These are phyloP conservation scores for Macropis europaea DNA, from an alignment of 2,888 invertebrate genomes.

Conservation along the genomic window DNA sequence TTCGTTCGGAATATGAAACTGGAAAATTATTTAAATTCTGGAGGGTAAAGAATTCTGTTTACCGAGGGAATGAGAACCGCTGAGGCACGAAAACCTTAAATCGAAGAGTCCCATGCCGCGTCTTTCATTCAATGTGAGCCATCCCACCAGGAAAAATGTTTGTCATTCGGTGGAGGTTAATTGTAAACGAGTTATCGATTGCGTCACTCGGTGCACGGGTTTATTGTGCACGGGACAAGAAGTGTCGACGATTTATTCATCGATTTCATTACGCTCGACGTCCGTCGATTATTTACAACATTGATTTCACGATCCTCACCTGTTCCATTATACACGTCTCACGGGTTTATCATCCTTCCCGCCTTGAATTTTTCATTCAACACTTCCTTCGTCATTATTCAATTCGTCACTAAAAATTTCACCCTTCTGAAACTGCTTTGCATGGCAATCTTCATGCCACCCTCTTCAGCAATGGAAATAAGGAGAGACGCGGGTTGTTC, in stretches of 20 bases:
- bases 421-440: too few relatives aligned
- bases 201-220: slow-evolving; percentile 45
- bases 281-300: too few relatives aligned
- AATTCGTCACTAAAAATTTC: too few relatives aligned
- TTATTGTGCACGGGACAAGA: slow-evolving; percentile 44
- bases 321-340: background rate
- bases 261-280: background rate
- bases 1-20: too few relatives aligned
- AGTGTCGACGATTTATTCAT: slow-evolving; percentile 33
- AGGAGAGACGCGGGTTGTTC: too few relatives aligned
- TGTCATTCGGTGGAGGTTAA: slow-evolving; percentile 53
- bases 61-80: background rate
- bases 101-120: background rate
- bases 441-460: too few relatives aligned
- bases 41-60: too few relatives aligned
- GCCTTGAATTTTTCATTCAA: too few relatives aligned
- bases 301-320: background rate
- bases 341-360: background rate
- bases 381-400: too few relatives aligned
- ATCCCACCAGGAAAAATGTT: slow-evolving; percentile 17
- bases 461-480: too few relatives aligned
- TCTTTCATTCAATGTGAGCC: background rate
- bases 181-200: slow-evolving; percentile 58
- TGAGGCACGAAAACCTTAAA: background rate
- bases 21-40: too few relatives aligned